Conservation (phyloP, 2,888 invertebrate species). For the Sphaeridia pumilis region DNA sequence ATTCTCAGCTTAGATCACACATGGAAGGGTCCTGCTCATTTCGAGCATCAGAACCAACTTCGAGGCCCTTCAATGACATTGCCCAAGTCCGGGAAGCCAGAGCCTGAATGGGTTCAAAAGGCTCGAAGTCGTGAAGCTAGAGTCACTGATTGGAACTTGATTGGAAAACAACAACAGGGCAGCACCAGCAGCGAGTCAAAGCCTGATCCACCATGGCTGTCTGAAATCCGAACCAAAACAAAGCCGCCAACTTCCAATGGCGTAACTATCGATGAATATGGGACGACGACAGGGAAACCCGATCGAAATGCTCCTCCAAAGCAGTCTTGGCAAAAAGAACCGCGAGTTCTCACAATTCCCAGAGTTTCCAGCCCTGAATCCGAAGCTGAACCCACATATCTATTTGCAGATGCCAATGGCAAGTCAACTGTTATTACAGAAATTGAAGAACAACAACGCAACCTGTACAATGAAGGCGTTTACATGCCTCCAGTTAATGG, state of each 20-base stretch:
- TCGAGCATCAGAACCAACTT: constrained; percentile 14
- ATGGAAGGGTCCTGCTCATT: constrained; percentile 31
- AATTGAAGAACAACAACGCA: too few species aligned
- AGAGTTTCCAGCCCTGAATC: too few species aligned
- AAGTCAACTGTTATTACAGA: too few species aligned
- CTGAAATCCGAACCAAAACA: constrained; percentile 28
- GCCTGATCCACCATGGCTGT: constrained; percentile 34
- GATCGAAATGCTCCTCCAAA: too few species aligned
- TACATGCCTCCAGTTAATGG: too few species aligned
- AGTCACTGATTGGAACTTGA: constrained; percentile 31
- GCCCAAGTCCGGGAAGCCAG: constrained; percentile 26
- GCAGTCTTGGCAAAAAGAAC: too few species aligned
- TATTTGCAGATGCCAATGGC: too few species aligned
- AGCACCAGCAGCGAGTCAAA: constrained; percentile 4
- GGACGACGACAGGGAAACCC: too few species aligned
- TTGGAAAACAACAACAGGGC: constrained; percentile 23
- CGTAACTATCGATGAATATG: too few species aligned
- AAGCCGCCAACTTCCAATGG: constrained; percentile 20
- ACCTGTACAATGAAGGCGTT: too few species aligned
- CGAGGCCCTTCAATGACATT: constrained; percentile 26
- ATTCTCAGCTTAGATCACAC: constrained; percentile 29
- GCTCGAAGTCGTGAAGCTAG: constrained; percentile 31
- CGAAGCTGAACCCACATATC: too few species aligned
- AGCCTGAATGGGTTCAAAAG: constrained; percentile 35
- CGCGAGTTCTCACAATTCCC: too few species aligned